Evolutionary conservation across 2,888 invertebrate genomes (phyloP), one percentile per base, ranked within the genome.

Genomic region (Drosophila setosimentum): DNA sequence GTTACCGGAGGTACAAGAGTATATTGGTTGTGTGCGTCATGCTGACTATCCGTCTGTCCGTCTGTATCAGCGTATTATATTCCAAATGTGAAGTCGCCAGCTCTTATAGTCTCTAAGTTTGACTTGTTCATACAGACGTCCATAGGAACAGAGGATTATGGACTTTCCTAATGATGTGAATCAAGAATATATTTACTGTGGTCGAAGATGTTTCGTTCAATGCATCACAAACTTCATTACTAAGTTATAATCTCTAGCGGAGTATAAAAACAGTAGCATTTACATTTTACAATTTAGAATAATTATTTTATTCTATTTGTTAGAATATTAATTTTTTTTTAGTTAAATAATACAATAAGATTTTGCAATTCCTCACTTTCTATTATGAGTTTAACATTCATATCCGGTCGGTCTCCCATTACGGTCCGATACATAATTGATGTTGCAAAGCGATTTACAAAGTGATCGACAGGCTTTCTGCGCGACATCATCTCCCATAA

Each of bases 381-480:
- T 27, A 11, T 24, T 11, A 54, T 27, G 18, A 54, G 21, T 7
- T 7, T 3, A 37, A 24, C n/a, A 18, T 18, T n/a, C 18, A 13
- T 7, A 1, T 27, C 18, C 27, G n/a, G 37, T n/a, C 27, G 54
- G 13, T 8, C 1, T n/a, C 1, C 7, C 4, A 3, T 13, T 0
- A 3, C 0, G 45, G 21, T 16, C 3, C n/a, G 10, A 45, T 2
- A 16, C 16, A 45, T 45, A 45, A 45, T 45, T 45, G 21, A 21
- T 3, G 2, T 21, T 21, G 45, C 21, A 0, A 2, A 1, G 3
- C 3, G 45, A 3, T 0, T 3, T 21, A 1, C 21, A 45, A 16
- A 21, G 16, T 45, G 16, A 45, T 45, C 45, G 16, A 45, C 16
- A 8, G 16, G 21, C 2, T 45, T 16, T 24, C 45, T 45, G 45